phyloP scores from a whole-genome alignment of 2,113 vertebrate species.

The Mustelus asterias region DNA sequence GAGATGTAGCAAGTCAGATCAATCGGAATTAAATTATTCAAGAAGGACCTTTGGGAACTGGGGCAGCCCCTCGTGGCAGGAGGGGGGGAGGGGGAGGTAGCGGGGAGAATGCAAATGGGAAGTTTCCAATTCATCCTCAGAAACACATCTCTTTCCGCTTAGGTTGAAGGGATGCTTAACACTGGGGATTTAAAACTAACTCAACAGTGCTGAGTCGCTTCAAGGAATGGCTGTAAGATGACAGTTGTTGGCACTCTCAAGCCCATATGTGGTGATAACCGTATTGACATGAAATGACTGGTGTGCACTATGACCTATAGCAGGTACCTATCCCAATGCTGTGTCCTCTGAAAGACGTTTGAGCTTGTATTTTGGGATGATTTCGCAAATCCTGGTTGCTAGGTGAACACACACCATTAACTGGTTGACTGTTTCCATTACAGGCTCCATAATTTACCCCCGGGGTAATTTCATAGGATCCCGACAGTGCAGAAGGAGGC shows the following conservation, averaged over 20 bases:
- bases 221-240: not conserved
- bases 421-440: not conserved
- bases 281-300: not conserved
- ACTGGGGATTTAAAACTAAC: not conserved
- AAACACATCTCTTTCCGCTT: not conserved
- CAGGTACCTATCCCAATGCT: not conserved
- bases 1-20: conserved; percentile 3
- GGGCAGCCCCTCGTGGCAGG: not conserved
- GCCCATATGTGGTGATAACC: not conserved
- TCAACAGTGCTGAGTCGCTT: not conserved
- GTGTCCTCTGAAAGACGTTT: not conserved
- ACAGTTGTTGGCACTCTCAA: not conserved
- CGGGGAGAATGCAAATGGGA: not conserved
- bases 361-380: not conserved
- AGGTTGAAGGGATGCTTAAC: not conserved
- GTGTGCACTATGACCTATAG: not conserved
- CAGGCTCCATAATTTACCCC: not conserved
- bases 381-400: not conserved
- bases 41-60: not conserved
- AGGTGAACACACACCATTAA: not conserved
- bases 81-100: not conserved
- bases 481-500: no score
- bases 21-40: conserved; percentile 21
- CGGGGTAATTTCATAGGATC: not conserved
- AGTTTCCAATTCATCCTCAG: not conserved